Base-by-base conservation (phyloP, 2,888 invertebrate genomes). In the Pristionchus entomophagus region DNA sequence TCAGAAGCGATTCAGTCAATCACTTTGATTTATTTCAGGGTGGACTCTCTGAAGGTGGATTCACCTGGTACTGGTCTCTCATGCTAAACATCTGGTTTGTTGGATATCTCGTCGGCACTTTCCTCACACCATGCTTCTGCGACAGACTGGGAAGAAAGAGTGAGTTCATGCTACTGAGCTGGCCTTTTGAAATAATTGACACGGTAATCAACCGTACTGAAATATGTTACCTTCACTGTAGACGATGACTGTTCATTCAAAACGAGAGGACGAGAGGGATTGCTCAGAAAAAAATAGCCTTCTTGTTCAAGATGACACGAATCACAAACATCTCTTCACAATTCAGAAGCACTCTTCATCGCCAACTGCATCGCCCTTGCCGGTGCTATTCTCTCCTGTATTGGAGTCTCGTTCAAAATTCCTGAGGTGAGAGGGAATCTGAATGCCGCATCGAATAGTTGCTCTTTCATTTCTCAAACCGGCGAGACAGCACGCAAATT, bases 71-170 rank as follows among this genome's bases (percentile, higher is more conserved):
- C 69, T 90, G 91, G 90, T 87, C 87, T 56, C 78, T 87, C 26
- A 86, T 90, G 77, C 87, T 91, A 53, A 90, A 91, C 73, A 87
- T 91, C n/a, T 91, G 90, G 91, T 91, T 91, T 73, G 35, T 91
- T 22, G 91, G 90, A 5, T 90, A 89, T 65, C 84, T 91, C 49
- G 41, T 88, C 51, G 90, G 90, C 26, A 89, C 88, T 17, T 89
- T 91, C 80, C 59, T 88, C 82, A 89, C 88, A 0, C 89, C 89
- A 0, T 87, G 69, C 38, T 84, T 89, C n/a, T 86, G 87, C 17
- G 89, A 89, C 22, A 59, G 41, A 8, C 89, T 87, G 77, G 89
- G 89, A 53, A 81, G 89, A 19, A 88, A 87, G 78, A 80, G 89
- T 89, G 22, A 38, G 78, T 69, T 56, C n/a, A 17, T 65, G 10